These are phyloP conservation scores for Streblospio benedicti DNA, from an alignment of 1,140 invertebrate genomes.

Conservation along the genomic window DNA sequence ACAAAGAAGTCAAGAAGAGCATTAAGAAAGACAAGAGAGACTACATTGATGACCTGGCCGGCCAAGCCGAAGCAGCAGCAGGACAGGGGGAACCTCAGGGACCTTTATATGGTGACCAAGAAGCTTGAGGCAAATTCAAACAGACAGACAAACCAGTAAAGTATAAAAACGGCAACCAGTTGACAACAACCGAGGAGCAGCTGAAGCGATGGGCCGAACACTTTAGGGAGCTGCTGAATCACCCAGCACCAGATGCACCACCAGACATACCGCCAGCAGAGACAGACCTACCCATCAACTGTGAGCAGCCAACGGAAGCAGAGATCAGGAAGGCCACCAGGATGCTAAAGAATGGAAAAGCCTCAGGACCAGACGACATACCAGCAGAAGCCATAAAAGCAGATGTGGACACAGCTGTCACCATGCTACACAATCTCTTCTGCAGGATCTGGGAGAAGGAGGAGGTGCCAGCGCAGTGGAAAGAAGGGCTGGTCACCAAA, in stretches of 20 bases:
- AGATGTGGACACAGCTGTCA: not conserved
- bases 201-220: slow-evolving; percentile 2
- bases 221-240: slow-evolving; percentile 5
- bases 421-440: slow-evolving; percentile 1
- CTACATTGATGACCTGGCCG: slow-evolving; percentile 1
- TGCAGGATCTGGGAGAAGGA: not conserved
- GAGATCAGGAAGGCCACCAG: slow-evolving; percentile 1
- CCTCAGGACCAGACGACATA: not conserved
- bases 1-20: slow-evolving; percentile 4
- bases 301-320: not conserved
- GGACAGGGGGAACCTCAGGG: no score
- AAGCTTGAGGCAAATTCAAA: not conserved
- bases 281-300: not conserved
- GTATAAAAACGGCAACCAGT: not conserved
- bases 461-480: slow-evolving; percentile 17
- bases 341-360: not conserved
- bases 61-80: not conserved
- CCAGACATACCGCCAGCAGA: not conserved
- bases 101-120: no score
- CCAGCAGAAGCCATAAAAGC: slow-evolving; percentile 1
- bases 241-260: not conserved
- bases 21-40: not conserved
- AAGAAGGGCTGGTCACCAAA: slow-evolving; percentile 9
- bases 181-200: not conserved
- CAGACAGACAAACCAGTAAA: not conserved